These are phyloP conservation scores for Rhopalosiphum nymphaeae DNA, from an alignment of 2,888 invertebrate genomes.

Conservation along the genomic window DNA sequence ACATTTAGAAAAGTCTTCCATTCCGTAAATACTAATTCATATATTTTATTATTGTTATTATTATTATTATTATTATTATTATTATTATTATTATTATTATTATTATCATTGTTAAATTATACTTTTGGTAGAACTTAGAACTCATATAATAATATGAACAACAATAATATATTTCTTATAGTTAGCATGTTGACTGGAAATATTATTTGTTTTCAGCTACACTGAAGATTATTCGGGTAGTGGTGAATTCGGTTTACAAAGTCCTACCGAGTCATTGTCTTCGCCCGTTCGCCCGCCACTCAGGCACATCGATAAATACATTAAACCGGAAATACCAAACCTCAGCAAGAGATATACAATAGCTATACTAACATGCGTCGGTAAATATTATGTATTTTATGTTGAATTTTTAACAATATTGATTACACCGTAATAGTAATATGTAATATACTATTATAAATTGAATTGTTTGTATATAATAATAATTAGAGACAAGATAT, in stretches of 20 bases:
- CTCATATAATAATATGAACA: not conserved
- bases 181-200: not conserved
- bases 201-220: slow-evolving; percentile 33
- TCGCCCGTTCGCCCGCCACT: slow-evolving; percentile 88
- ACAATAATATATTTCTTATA: not conserved
- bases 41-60: not conserved
- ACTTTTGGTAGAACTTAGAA: not conserved
- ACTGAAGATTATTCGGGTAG: slow-evolving; percentile 61
- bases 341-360: slow-evolving; percentile 89
- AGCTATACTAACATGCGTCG: slow-evolving; percentile 86
- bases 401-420: not conserved
- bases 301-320: slow-evolving; percentile 88
- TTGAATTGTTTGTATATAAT: not conserved
- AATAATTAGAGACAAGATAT: not conserved
- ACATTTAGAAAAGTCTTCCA: slow-evolving; percentile 64
- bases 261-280: slow-evolving; percentile 78
- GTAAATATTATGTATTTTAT: slow-evolving; percentile 68
- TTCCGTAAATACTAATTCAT: slow-evolving; percentile 36
- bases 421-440: not conserved
- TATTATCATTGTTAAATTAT: not conserved
- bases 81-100: not conserved
- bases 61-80: not conserved
- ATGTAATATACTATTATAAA: not conserved
- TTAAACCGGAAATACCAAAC: slow-evolving; percentile 88
- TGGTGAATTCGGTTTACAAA: slow-evolving; percentile 64